phyloP scores from a whole-genome alignment of 2,888 invertebrate genomes.

The Cancer borealis region DNA sequence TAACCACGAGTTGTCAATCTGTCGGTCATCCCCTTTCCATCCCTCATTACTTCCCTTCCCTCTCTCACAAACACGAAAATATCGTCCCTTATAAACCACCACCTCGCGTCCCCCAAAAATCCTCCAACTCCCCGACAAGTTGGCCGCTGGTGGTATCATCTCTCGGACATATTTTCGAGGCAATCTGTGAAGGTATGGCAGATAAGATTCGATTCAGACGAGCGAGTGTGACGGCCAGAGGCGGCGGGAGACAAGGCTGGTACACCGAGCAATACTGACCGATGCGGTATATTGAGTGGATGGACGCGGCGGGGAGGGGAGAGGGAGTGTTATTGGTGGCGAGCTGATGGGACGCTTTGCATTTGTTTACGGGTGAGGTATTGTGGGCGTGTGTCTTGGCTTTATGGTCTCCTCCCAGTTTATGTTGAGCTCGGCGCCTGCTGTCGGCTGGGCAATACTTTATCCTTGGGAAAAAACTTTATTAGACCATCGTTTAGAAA shows the following conservation, averaged over 20 bases:
- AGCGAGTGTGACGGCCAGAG: conserved; percentile 14
- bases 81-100: conserved; percentile 38
- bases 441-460: not conserved
- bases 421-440: conserved; percentile 4
- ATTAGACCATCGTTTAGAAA: not conserved
- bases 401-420: conserved; percentile 23
- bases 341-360: conserved; percentile 26
- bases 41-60: not conserved
- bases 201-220: conserved; percentile 26
- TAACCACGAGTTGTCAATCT: not conserved
- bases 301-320: conserved; percentile 1
- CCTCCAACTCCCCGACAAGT: conserved; percentile 32
- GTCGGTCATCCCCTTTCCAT: not conserved
- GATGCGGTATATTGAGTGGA: not conserved
- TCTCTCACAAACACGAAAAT: conserved; percentile 3
- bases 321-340: conserved; percentile 23
- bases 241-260: not conserved
- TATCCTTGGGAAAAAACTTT: not conserved
- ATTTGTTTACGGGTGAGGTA: conserved; percentile 34
- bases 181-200: conserved; percentile 43
- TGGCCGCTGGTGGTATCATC: not conserved
- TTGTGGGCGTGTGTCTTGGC: conserved; percentile 32
- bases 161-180: not conserved
- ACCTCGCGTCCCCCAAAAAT: conserved; percentile 17
- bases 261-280: not conserved